Percentiles rank a stretch among this genome's conserved stretches.
Conservation (phyloP, 2,888 invertebrate genomes). For the Gonocerus acuteangulatus region DNA sequence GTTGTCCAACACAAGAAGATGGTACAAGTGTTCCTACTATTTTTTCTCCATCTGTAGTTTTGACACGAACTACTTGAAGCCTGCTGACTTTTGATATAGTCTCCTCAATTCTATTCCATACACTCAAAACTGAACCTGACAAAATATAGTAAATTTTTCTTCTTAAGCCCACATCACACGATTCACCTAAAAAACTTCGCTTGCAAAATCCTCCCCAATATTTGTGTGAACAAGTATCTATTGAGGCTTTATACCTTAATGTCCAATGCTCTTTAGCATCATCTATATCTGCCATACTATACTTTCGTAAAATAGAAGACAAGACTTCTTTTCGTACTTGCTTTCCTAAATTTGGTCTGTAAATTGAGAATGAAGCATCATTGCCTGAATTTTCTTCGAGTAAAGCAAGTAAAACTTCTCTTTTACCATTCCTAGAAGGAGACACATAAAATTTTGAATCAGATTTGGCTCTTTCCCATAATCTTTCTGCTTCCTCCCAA, state of each 20-base stretch:
- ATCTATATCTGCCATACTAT: slow-evolving; percentile 59
- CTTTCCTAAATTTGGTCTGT: slow-evolving; percentile 84
- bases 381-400: slow-evolving; percentile 46
- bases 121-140: slow-evolving; percentile 29
- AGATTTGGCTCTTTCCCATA: slow-evolving; percentile 47
- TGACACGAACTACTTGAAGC: slow-evolving; percentile 30
- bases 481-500: slow-evolving; percentile 48
- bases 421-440: slow-evolving; percentile 47
- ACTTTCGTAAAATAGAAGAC: slow-evolving; percentile 85
- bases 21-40: slow-evolving; percentile 63
- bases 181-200: slow-evolving; percentile 4
- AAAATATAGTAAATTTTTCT: slow-evolving; percentile 29
- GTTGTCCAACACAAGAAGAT: slow-evolving; percentile 72
- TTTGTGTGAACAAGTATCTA: slow-evolving; percentile 28
- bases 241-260: slow-evolving; percentile 25
- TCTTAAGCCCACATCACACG: slow-evolving; percentile 29
- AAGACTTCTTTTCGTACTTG: slow-evolving; percentile 70
- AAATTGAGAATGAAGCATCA: slow-evolving; percentile 48
- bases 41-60: slow-evolving; percentile 28
- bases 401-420: slow-evolving; percentile 48
- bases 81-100: slow-evolving; percentile 17
- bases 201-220: slow-evolving; percentile 30
- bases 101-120: slow-evolving; percentile 30
- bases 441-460: slow-evolving; percentile 67
- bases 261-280: slow-evolving; percentile 27